These are phyloP conservation scores for Anomalospiza imberbis DNA, from an alignment of 2,797 vertebrate species.

Conservation along the genomic window DNA sequence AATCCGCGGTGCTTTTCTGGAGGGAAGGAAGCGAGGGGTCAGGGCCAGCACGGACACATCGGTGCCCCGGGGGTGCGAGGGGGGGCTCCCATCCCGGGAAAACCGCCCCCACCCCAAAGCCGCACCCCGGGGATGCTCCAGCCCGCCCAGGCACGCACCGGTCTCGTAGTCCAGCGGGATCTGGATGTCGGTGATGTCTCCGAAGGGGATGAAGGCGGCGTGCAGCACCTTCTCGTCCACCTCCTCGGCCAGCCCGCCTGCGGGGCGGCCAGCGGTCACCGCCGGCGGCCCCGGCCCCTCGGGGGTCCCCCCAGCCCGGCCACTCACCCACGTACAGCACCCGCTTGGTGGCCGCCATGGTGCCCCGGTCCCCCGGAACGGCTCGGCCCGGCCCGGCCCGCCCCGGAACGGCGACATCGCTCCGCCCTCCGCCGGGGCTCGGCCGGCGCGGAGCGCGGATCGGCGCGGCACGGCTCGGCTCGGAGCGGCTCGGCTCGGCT, in stretches of 20 bases:
- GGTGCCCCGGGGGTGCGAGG: accelerated
- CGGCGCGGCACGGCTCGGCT: too few species aligned
- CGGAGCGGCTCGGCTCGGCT: too few species aligned
- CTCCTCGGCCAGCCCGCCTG: slow-evolving; percentile 93
- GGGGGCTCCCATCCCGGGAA: not conserved
- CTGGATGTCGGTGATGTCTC: slow-evolving; percentile 95
- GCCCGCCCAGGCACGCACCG: slow-evolving; percentile 64
- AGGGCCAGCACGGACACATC: not conserved
- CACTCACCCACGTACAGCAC: slow-evolving; percentile 91
- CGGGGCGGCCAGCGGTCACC: not conserved
- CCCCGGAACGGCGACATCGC: not conserved
- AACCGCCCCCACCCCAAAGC: not conserved
- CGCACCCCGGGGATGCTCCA: too few species aligned
- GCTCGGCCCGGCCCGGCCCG: not conserved
- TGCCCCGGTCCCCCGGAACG: not conserved
- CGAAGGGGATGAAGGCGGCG: slow-evolving; percentile 95
- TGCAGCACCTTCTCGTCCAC: slow-evolving; percentile 96
- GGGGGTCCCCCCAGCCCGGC: not conserved
- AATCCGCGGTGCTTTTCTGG: slow-evolving; percentile 96
- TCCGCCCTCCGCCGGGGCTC: not conserved
- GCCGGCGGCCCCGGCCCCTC: not conserved
- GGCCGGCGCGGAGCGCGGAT: too few species aligned
- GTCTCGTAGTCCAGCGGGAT: slow-evolving; percentile 97
- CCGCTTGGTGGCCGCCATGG: slow-evolving; percentile 88
- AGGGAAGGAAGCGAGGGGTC: not conserved